Base-by-base conservation (phyloP, 2,113 vertebrate genomes). In the Tenebrosternarchus preto region DNA sequence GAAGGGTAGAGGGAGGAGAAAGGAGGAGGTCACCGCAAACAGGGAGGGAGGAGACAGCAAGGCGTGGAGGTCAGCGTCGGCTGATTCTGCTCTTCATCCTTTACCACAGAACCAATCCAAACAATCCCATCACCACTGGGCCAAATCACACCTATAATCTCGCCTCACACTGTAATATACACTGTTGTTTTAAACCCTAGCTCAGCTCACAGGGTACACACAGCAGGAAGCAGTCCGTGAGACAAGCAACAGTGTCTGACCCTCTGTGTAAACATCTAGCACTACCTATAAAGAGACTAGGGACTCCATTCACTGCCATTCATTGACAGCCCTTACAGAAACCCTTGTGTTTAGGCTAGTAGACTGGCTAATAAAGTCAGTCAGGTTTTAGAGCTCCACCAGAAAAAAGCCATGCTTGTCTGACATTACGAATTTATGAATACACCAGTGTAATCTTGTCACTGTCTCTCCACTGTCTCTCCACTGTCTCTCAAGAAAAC, bases 1-100 rank as follows among this genome's bases (percentile, higher is more conserved):
- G 78, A 81, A 77, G 59, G 73, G 79, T 17, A 78, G 59, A 43
- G 82, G 68, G 80, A 86, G 84, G 80, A 77, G 73, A 83, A 84
- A 81, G 84, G 5, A 31, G 22, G 57, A 75, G 46, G 31, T 43
- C 8, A 59, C 67, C 85, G 81, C 73, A 74, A 29, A 39, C 27
- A 5, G 55, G 46, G 31, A 85, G 81, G 60, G n/a, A 80, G 82
- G 85, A 82, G 86, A 83, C 1, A 70, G 31, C 56, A 80, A 11
- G n/a, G 81, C 66, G 59, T 73, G 79, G 88, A 86, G 91, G 87
- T 87, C 80, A 86, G 86, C 0, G 82, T 80, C 80, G 88, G 80
- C 63, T 90, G 90, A 89, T 86, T 24, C 57, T 85, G 56, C 77
- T 86, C 17, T 50, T 75, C 73, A 73, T 27, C 56, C 25, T 76